Percentiles rank a stretch among this genome's conserved stretches.
Evolutionary conservation across 1,140 invertebrate genomes (phyloP).

Genomic region (Ceratosolen solmsi): DNA sequence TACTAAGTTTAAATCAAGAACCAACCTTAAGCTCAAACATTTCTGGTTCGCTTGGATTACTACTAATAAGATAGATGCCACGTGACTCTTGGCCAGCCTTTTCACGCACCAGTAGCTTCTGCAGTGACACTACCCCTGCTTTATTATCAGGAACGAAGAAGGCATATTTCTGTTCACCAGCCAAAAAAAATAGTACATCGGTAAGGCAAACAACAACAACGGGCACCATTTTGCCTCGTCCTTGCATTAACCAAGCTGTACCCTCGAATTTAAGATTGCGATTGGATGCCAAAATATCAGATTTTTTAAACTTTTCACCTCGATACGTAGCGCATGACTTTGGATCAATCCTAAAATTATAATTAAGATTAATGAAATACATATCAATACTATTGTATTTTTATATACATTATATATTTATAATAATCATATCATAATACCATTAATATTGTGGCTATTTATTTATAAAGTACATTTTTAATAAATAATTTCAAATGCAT

Average conservation of each 20-base stretch:
- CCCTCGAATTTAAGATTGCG: slow-evolving; percentile 91
- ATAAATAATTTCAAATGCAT: too few relatives aligned
- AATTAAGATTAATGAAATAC: too few relatives aligned
- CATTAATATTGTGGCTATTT: too few relatives aligned
- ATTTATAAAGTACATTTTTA: too few relatives aligned
- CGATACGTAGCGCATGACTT: slow-evolving; percentile 91
- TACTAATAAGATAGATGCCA: slow-evolving; percentile 91
- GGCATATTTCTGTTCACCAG: slow-evolving; percentile 84
- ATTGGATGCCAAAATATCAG: slow-evolving; percentile 89
- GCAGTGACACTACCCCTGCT: slow-evolving; percentile 92
- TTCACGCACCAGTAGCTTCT: slow-evolving; percentile 92
- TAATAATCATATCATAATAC: too few relatives aligned
- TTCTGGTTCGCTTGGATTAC: slow-evolving; percentile 89
- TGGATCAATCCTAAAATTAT: slow-evolving; percentile 83
- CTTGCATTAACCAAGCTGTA: slow-evolving; percentile 87
- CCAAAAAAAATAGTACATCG: slow-evolving; percentile 92
- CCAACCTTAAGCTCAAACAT: slow-evolving; percentile 91
- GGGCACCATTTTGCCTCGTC: slow-evolving; percentile 86
- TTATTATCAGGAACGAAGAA: slow-evolving; percentile 92
- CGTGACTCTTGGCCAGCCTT: slow-evolving; percentile 92
- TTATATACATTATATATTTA: too few relatives aligned
- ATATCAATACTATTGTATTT: too few relatives aligned
- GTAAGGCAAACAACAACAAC: slow-evolving; percentile 91
- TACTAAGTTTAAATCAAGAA: background rate
- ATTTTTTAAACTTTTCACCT: slow-evolving; percentile 93